A percentile compares a stretch with the other conserved stretches of the same genome.
These are phyloP conservation scores for Hirtodrosophila histrioides DNA, from an alignment of 2,888 invertebrate genomes.

Conservation along the genomic window DNA sequence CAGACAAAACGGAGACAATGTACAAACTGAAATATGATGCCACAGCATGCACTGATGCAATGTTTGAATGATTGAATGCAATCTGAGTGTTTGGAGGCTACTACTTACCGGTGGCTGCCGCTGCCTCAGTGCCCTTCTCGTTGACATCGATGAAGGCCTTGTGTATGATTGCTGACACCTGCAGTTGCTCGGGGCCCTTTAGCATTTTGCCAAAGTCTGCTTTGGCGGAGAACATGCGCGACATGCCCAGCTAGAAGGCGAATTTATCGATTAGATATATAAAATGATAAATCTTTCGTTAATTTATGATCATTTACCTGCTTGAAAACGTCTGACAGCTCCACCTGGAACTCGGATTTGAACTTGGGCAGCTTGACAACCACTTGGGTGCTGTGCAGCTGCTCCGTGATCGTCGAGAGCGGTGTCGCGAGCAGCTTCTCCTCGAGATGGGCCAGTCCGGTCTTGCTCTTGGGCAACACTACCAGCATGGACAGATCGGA, in stretches of 20 bases:
- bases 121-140: constrained; percentile 94
- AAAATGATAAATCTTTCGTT: no score
- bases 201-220: constrained; percentile 88
- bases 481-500: constrained; percentile 90
- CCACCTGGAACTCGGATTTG: constrained; percentile 90
- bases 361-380: constrained; percentile 91
- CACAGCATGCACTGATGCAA: constrained; percentile 9
- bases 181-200: constrained; percentile 80
- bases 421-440: constrained; percentile 86
- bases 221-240: constrained; percentile 86
- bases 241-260: constrained; percentile 86
- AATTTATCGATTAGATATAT: background rate
- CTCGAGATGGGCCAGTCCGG: constrained; percentile 88
- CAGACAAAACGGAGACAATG: constrained; percentile 26
- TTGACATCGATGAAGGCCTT: constrained; percentile 95
- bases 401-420: constrained; percentile 86
- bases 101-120: constrained; percentile 88
- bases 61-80: background rate
- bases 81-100: background rate
- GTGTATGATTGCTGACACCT: constrained; percentile 90
- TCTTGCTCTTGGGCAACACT: constrained; percentile 89
- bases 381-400: constrained; percentile 82
- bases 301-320: constrained; percentile 84
- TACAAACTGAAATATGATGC: background rate
- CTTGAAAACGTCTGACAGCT: constrained; percentile 86